Conservation (phyloP, 2,113 vertebrate genomes). For the Xiphorhynchus elegans region DNA sequence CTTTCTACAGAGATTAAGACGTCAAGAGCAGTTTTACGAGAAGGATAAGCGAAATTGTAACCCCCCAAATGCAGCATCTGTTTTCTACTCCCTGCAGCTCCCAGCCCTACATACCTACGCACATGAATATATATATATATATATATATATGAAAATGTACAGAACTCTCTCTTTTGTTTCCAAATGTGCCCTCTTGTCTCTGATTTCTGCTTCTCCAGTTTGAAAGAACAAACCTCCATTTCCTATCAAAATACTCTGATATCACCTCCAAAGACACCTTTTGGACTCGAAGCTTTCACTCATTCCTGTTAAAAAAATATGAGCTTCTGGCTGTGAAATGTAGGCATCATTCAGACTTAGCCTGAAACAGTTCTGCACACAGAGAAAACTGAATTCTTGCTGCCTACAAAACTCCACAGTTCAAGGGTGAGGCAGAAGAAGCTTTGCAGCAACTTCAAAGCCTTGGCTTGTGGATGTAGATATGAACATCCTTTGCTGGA, state of each 20-base stretch:
- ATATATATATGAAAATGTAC: neutral
- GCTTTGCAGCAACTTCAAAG: neutral
- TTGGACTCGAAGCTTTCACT: neutral
- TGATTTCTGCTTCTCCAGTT: neutral
- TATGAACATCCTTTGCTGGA: neutral
- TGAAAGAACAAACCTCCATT: neutral
- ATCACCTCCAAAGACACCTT: neutral
- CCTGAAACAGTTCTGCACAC: neutral
- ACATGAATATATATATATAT: neutral
- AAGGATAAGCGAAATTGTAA: neutral
- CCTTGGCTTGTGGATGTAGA: neutral
- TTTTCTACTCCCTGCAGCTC: neutral
- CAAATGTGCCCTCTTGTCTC: neutral
- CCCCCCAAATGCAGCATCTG: neutral
- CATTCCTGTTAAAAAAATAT: neutral
- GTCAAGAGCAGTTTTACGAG: neutral
- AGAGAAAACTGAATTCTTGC: neutral
- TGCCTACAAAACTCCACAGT: neutral
- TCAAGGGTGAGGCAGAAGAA: neutral
- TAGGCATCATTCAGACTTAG: neutral
- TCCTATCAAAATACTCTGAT: neutral
- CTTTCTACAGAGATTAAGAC: neutral
- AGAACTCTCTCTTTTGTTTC: neutral
- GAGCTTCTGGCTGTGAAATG: neutral
- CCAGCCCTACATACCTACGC: neutral